phyloP scores from a whole-genome alignment of 2,113 vertebrate genomes.

The Callaeas wilsoni region DNA sequence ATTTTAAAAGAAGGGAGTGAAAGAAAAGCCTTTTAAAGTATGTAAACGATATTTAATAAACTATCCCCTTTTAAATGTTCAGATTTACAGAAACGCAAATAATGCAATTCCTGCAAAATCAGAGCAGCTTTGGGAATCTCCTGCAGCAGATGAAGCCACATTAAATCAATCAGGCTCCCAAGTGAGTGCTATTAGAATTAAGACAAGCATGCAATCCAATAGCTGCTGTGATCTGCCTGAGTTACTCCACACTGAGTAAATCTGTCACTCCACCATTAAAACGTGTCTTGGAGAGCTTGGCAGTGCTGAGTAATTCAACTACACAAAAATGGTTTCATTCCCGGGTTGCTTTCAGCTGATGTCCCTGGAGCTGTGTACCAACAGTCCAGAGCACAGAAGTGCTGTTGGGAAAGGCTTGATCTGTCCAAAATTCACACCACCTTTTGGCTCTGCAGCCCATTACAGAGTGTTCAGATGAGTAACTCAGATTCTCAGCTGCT shows the following conservation, averaged over 20 bases:
- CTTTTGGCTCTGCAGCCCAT: background rate
- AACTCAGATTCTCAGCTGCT: background rate
- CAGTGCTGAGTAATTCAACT: background rate
- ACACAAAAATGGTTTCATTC: background rate
- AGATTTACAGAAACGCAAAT: background rate
- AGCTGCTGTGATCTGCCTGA: conserved; percentile 3
- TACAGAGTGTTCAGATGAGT: background rate
- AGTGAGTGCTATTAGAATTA: background rate
- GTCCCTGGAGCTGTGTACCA: background rate
- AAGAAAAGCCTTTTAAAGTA: background rate
- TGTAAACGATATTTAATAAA: background rate
- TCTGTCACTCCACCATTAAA: background rate
- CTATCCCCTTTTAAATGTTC: background rate
- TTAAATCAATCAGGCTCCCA: conserved; percentile 33
- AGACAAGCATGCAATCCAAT: conserved; percentile 3
- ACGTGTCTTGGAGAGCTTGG: background rate
- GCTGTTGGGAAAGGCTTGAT: background rate
- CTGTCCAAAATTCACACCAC: background rate
- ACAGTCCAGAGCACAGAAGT: background rate
- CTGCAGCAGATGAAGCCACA: background rate
- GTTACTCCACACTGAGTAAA: background rate
- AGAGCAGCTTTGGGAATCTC: conserved; percentile 23
- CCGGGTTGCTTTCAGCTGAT: background rate
- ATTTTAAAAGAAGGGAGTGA: background rate
- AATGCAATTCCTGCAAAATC: background rate